Evolutionary conservation across 1,140 invertebrate species (phyloP).

Genomic region (Lucilia cuprina): DNA sequence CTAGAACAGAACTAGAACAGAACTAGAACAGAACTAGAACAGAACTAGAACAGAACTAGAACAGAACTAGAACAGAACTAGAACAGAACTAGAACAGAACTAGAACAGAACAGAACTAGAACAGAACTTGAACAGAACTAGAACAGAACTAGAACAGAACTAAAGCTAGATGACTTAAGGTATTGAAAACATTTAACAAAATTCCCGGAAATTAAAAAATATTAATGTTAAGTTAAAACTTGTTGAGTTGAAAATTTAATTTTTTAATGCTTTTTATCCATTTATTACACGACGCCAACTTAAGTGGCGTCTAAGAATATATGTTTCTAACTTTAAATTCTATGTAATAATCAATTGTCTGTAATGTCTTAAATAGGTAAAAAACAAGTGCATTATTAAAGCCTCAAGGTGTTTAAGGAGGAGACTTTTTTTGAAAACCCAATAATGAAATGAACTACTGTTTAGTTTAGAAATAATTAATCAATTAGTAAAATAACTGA

Average conservation of each 20-base stretch:
- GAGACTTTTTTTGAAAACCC: neutral
- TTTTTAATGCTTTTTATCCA: neutral
- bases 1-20: no score
- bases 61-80: no score
- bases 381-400: constrained; percentile 9
- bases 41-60: no score
- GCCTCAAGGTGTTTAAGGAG: neutral
- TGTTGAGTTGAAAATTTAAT: neutral
- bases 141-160: no score
- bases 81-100: no score
- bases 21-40: no score
- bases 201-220: no score
- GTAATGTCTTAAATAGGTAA: neutral
- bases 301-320: neutral
- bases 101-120: no score
- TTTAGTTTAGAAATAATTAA: constrained; percentile 14
- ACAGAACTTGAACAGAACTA: no score
- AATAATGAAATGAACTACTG: constrained; percentile 24
- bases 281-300: neutral
- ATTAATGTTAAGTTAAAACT: neutral
- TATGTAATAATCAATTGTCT: neutral
- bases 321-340: neutral
- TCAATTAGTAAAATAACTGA: neutral
- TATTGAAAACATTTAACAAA: no score
- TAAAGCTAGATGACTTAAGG: no score